Conservation (phyloP, 1,140 invertebrate genomes). For the Dryas iulia region DNA sequence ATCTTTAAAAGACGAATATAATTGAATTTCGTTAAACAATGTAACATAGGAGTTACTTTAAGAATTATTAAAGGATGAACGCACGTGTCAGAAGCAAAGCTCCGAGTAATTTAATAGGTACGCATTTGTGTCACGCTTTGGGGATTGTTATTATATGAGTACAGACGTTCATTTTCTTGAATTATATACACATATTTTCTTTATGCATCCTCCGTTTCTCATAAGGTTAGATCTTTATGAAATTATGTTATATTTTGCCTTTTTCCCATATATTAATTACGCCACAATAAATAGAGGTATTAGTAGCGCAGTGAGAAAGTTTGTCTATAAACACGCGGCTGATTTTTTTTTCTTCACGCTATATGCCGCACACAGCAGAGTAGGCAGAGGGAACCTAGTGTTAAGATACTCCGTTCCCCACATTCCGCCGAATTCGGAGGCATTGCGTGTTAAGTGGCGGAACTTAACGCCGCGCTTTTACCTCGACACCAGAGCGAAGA, state of each 20-base stretch:
- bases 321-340: too few species aligned
- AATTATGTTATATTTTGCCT: neutral
- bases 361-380: too few species aligned
- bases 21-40: neutral
- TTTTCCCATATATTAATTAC: neutral
- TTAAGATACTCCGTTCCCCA: too few species aligned
- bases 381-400: too few species aligned
- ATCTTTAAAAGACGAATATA: neutral
- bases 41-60: neutral
- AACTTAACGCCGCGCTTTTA: too few species aligned
- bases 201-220: neutral
- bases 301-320: too few species aligned
- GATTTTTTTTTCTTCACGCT: too few species aligned
- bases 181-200: neutral
- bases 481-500: too few species aligned
- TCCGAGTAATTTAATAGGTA: slow-evolving; percentile 8
- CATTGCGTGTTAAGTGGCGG: too few species aligned
- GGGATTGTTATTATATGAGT: neutral
- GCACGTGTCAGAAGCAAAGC: slow-evolving; percentile 1
- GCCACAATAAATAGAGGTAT: too few species aligned
- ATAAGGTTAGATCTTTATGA: neutral
- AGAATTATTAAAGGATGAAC: neutral
- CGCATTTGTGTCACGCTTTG: neutral
- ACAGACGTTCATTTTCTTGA: neutral
- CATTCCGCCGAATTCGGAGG: too few species aligned